Evolutionary conservation across 1,140 invertebrate species (phyloP).

Genomic region (Neodiprion fabricii): DNA sequence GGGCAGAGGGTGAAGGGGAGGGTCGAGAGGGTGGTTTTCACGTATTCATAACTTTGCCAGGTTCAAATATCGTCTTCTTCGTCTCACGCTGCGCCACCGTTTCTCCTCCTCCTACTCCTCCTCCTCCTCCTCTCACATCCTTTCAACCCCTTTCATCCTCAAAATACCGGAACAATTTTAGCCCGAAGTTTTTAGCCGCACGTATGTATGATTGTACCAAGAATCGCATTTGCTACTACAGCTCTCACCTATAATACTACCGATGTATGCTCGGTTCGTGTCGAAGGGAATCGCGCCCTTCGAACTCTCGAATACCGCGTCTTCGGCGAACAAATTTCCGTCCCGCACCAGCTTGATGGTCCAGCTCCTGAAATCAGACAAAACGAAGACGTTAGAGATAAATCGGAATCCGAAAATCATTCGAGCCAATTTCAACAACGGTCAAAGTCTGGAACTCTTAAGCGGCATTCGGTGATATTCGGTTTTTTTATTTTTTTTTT

Average conservation of each 20-base stretch:
- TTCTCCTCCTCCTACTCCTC: too few species aligned
- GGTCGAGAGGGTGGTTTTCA: too few species aligned
- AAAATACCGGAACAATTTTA: too few species aligned
- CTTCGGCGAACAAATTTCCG: conserved; percentile 76
- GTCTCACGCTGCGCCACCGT: background rate
- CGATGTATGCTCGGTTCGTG: conserved; percentile 76
- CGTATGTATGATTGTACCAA: too few species aligned
- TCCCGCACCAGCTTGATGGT: conserved; percentile 77
- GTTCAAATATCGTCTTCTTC: conserved; percentile 3
- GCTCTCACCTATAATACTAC: conserved; percentile 76
- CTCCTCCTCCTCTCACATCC: background rate
- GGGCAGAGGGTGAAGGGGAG: background rate
- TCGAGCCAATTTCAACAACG: too few species aligned
- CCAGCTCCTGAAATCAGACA: conserved; percentile 73
- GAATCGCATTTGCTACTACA: too few species aligned
- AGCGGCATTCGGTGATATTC: too few species aligned
- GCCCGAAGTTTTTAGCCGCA: too few species aligned
- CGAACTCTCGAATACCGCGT: conserved; percentile 80
- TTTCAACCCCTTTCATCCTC: background rate
- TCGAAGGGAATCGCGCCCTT: conserved; percentile 76
- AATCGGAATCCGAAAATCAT: conserved; percentile 23
- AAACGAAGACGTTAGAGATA: conserved; percentile 23
- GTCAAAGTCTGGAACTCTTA: too few species aligned
- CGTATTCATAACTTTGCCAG: background rate
- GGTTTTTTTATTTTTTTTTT: too few species aligned